Percentiles rank a stretch among this genome's conserved stretches.
phyloP scores from a whole-genome alignment of 92 coral and sea anemone species.

The Paramuricea clavata region DNA sequence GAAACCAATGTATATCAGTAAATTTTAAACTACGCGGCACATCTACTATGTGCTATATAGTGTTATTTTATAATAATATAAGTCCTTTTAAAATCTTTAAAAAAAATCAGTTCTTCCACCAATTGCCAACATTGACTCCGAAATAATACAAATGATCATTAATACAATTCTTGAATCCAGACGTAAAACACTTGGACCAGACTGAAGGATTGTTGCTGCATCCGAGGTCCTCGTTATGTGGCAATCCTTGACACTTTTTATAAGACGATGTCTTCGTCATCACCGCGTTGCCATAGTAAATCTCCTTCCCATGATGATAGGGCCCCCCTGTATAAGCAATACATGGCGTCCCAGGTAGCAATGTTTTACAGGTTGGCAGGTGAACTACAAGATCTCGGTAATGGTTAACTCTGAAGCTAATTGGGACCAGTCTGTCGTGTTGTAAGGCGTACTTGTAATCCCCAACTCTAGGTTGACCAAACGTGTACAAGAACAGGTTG shows the following conservation, averaged over 20 bases:
- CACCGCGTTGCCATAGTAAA: too few relatives aligned
- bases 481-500: too few relatives aligned
- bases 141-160: slow-evolving; percentile 16
- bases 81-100: background rate
- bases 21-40: too few relatives aligned
- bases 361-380: too few relatives aligned
- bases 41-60: too few relatives aligned
- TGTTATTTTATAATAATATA: too few relatives aligned
- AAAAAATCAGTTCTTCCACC: slow-evolving; percentile 26
- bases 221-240: slow-evolving; percentile 46
- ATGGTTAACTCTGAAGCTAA: too few relatives aligned
- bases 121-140: slow-evolving; percentile 33
- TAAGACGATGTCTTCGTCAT: too few relatives aligned
- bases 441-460: slow-evolving; percentile 42
- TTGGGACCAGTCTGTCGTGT: too few relatives aligned
- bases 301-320: too few relatives aligned
- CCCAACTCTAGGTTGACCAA: slow-evolving; percentile 50
- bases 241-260: too few relatives aligned
- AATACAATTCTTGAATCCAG: background rate
- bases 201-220: slow-evolving; percentile 30
- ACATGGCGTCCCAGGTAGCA: background rate
- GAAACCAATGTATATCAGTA: too few relatives aligned
- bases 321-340: background rate
- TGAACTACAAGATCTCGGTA: slow-evolving; percentile 49
- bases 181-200: slow-evolving; percentile 3